Base-by-base conservation (phyloP, 2,888 invertebrate genomes). In the Leucophenga montana region DNA sequence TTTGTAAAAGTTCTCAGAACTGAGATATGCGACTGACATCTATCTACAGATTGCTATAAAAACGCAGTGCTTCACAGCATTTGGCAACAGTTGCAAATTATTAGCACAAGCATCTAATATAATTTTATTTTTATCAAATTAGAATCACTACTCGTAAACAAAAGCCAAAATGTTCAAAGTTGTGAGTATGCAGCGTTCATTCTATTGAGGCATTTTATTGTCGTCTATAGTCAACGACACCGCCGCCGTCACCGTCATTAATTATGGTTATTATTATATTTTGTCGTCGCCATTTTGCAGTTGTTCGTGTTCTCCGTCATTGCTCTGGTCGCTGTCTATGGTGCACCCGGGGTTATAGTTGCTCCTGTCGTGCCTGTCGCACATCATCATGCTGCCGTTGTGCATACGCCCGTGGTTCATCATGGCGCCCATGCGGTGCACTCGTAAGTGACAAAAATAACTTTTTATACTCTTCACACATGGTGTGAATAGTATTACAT, bases 331-430 rank as follows among this genome's bases (percentile, higher is more conserved):
- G 84, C 83, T 78, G 85, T 78, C 33, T 80, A 78, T 73, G 88
- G 86, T 69, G 75, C 83, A 64, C 88, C 88, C 53, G 85, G 87
- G 44, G 87, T 90, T 22, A 83, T 88, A n/a, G 87, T 88, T 22
- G 89, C 85, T 18, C 86, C 88, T 22, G 87, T 89, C 6, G 83
- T 85, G 59, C 85, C 84, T 62, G 73, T 80, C 9, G 78, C 78
- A 16, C 83, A 84, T 73, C 79, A 50, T 3, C 61, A 39, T 61
- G 11, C 71, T 61, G 76, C 83, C 0, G 82, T 84, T 59, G 85
- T 81, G 46, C 81, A 81, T 67, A 72, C 78, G 46, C 80, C 87
- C 11, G 75, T 84, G 65, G 79, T 84, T 54, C 87, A 86, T 75
- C 84, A 86, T 74, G 85, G 86, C 62, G 86, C 83, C 27, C 86